Conservation (phyloP, 2,113 vertebrate genomes). For the Acanthochromis polyacanthus region DNA sequence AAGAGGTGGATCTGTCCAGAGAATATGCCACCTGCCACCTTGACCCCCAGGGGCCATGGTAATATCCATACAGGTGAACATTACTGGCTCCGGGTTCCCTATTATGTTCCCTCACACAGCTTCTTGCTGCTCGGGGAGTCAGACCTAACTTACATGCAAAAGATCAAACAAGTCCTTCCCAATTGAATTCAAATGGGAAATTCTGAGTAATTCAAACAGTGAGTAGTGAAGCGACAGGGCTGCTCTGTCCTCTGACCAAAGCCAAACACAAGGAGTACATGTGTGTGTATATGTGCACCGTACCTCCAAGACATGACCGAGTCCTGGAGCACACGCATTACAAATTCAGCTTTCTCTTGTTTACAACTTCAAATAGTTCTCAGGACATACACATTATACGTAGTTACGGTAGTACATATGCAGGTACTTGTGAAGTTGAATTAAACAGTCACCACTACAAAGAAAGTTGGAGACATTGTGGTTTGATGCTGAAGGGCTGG, state of each 20-base stretch:
- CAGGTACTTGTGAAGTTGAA: slow-evolving; percentile 51
- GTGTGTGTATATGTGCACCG: slow-evolving; percentile 26
- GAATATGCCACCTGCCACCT: slow-evolving; percentile 78
- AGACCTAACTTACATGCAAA: slow-evolving; percentile 77
- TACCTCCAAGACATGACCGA: slow-evolving; percentile 79
- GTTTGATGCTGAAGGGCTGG: slow-evolving; percentile 47
- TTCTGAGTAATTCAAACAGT: slow-evolving; percentile 81
- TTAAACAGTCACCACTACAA: slow-evolving; percentile 61
- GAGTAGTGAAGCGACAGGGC: slow-evolving; percentile 75
- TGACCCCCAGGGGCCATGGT: slow-evolving; percentile 80
- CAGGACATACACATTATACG: slow-evolving; percentile 53
- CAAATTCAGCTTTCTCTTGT: slow-evolving; percentile 76
- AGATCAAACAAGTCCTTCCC: slow-evolving; percentile 85
- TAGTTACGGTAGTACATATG: slow-evolving; percentile 28
- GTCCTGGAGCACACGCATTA: slow-evolving; percentile 75
- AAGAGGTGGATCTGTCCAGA: slow-evolving; percentile 73
- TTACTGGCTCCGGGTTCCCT: slow-evolving; percentile 78
- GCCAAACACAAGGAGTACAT: slow-evolving; percentile 70
- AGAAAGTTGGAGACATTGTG: slow-evolving; percentile 57
- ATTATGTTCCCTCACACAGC: slow-evolving; percentile 80
- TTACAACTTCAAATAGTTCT: slow-evolving; percentile 75
- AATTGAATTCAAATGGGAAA: slow-evolving; percentile 86
- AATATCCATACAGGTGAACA: slow-evolving; percentile 86
- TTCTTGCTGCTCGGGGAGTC: slow-evolving; percentile 76
- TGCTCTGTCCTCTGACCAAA: slow-evolving; percentile 76